Evolutionary conservation across 2,113 vertebrate species (phyloP), one percentile per base, ranked within the genome.

Genomic region (Sorex araneus): DNA sequence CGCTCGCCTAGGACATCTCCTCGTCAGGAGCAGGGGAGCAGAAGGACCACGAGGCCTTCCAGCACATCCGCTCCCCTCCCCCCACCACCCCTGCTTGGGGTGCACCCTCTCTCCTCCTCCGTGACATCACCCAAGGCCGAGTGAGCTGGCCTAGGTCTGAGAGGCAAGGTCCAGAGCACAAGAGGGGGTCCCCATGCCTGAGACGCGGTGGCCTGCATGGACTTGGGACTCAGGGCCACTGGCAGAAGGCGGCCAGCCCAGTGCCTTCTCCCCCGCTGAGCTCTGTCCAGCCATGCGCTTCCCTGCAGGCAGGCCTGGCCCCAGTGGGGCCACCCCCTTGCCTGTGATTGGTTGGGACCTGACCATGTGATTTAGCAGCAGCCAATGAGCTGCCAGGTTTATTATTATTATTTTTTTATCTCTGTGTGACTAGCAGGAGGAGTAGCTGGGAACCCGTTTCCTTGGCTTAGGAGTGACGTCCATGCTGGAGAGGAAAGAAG

Each of bases 341-440:
- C 34, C 27, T 30, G 43, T 78, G 63, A 87, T 78, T 94, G 74
- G 85, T 34, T 50, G 89, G 87, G 40, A 10, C n/a, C 2, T 28
- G n/a, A 79, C 15, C 85, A 69, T 47, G 34, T 84, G 77, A 43
- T 75, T 64, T 82, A 16, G 21, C 74, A 73, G 32, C 27, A 64
- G 50, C 54, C 84, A 74, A 0, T 79, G 43, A 73, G 45, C 30
- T 40, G 2, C 15, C 43, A 80, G 28, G 47, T 6, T 10, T 50
- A n/a, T n/a, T n/a, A n/a, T n/a, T n/a, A n/a, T 50, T 50, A 2
- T 45, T 32, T 4, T 32, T 2, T 89, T 86, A 76, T 57, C 47
- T 67, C 25, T 21, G 6, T 7, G 18, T 21, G 13, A n/a, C 6
- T 6, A 34, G 67, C 6, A 19, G n/a, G n/a, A n/a, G 34, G 34